These are phyloP conservation scores for Gila robusta DNA, from an alignment of 2,797 vertebrate species.

Conservation along the genomic window DNA sequence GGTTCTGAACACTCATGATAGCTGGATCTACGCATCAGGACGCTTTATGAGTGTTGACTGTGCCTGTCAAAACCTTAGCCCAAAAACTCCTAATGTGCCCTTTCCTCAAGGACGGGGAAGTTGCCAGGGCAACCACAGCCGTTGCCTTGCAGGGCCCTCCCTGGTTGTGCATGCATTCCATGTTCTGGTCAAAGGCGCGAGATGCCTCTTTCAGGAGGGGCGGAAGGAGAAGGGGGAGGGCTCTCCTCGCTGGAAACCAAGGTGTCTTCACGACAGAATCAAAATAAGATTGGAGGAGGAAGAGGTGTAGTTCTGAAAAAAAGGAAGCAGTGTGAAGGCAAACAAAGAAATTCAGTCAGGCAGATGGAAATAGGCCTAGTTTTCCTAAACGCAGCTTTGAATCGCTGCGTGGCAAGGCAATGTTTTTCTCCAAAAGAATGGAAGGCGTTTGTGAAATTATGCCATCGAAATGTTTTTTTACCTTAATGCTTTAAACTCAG, in stretches of 20 bases:
- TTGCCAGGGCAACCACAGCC: constrained; percentile 81
- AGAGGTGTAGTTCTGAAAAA: constrained; percentile 8
- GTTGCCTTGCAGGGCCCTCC: constrained; percentile 73
- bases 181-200: constrained; percentile 61
- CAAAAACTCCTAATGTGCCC: constrained; percentile 70
- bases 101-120: constrained; percentile 80
- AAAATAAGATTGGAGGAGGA: constrained; percentile 42
- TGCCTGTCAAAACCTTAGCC: constrained; percentile 69
- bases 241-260: constrained; percentile 49
- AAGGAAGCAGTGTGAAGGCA: constrained; percentile 44
- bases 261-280: constrained; percentile 56
- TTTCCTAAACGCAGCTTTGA: constrained; percentile 22
- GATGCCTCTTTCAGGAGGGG: constrained; percentile 48
- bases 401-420: neutral
- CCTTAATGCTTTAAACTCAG: constrained; percentile 42
- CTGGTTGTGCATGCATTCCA: constrained; percentile 76
- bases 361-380: constrained; percentile 7
- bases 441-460: constrained; percentile 37
- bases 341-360: constrained; percentile 49
- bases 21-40: constrained; percentile 65
- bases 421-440: constrained; percentile 5
- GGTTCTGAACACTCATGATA: constrained; percentile 22
- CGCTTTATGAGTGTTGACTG: constrained; percentile 74
- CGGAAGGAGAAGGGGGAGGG: constrained; percentile 33
- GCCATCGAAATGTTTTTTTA: constrained; percentile 22